Percentiles rank a stretch among this genome's conserved stretches.
Conservation (phyloP, 37 sponge, comb jelly and placozoan genomes). For the Bolinopsis microptera region DNA sequence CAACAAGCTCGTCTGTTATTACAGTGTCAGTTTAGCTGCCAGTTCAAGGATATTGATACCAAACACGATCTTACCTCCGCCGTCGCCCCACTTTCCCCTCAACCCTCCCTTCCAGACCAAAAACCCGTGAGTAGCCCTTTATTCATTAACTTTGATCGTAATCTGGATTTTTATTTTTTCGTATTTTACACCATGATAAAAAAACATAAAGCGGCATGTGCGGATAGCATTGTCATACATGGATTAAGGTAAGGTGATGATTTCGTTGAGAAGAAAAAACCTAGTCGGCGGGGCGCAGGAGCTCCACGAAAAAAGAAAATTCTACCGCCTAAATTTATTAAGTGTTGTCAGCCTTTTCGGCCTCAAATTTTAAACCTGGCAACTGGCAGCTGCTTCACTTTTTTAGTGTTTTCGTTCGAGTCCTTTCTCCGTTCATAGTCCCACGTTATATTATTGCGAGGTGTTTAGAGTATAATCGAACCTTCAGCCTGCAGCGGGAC, state of each 20-base stretch:
- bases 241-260: background rate
- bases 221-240: background rate
- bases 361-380: too few relatives aligned
- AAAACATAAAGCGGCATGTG: background rate
- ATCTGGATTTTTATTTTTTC: background rate
- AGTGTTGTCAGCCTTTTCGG: too few relatives aligned
- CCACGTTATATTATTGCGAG: background rate
- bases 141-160: too few relatives aligned
- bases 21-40: slow-evolving; percentile 45
- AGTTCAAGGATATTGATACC: background rate
- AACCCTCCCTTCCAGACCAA: slow-evolving; percentile 45
- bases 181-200: background rate
- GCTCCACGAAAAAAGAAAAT: background rate
- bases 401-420: too few relatives aligned
- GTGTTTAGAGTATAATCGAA: background rate
- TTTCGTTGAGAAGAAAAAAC: background rate
- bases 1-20: background rate
- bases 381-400: background rate
- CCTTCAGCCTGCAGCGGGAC: background rate
- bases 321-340: background rate
- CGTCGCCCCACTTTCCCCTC: slow-evolving; percentile 6
- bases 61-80: slow-evolving; percentile 23
- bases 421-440: too few relatives aligned
- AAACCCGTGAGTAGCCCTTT: slow-evolving; percentile 56
- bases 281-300: background rate